Conservation (phyloP, 2,888 invertebrate species). For the Rhyacophila evoluta region DNA sequence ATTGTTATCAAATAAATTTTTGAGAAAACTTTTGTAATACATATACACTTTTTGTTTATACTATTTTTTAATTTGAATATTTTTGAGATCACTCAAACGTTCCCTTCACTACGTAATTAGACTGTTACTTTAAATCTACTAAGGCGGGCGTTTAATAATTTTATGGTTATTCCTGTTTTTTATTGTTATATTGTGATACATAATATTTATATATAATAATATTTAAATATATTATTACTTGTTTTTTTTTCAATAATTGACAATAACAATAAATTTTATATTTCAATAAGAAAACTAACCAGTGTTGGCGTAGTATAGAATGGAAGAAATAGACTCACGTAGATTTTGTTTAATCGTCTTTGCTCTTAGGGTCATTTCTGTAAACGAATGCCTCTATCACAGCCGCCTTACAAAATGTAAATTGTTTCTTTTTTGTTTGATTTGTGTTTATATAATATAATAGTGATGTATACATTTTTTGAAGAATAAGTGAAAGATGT, state of each 20-base stretch:
- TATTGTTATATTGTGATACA: neutral
- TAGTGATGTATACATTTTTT: constrained; percentile 24
- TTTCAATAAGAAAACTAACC: neutral
- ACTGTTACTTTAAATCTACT: too few relatives aligned
- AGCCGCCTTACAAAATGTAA: constrained; percentile 45
- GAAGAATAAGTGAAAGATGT: constrained; percentile 39
- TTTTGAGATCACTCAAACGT: too few relatives aligned
- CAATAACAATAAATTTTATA: neutral
- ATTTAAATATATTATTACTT: too few relatives aligned
- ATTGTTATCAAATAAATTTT: too few relatives aligned
- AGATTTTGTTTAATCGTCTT: constrained; percentile 14
- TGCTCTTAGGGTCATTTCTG: neutral
- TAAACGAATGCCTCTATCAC: constrained; percentile 18
- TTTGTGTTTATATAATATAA: constrained; percentile 39
- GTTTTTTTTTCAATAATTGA: too few relatives aligned
- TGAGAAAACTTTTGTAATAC: too few relatives aligned
- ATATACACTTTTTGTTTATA: too few relatives aligned
- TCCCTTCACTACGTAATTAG: too few relatives aligned
- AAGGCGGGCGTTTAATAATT: too few relatives aligned
- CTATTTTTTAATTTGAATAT: too few relatives aligned
- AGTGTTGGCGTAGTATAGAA: neutral
- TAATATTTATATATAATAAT: neutral
- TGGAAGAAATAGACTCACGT: constrained; percentile 1
- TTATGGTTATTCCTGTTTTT: too few relatives aligned
- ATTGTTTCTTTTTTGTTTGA: constrained; percentile 44